Percentiles rank a stretch among this genome's conserved stretches.
Evolutionary conservation across 2,113 vertebrate genomes (phyloP).

Genomic region (Tenebrosternarchus preto): DNA sequence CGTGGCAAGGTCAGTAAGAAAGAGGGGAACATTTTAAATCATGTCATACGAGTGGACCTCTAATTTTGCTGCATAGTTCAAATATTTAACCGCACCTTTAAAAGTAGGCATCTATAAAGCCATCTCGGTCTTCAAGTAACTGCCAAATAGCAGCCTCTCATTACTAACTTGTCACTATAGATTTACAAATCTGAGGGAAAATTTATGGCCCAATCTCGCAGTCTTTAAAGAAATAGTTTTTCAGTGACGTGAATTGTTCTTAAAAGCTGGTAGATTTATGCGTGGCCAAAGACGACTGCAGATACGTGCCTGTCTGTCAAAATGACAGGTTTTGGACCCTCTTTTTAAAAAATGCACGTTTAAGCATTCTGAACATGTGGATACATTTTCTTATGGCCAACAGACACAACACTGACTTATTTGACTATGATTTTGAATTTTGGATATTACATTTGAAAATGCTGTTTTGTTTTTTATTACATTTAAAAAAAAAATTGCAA

Average conservation of each 20-base stretch:
- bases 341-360: constrained; percentile 39
- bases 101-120: constrained; percentile 56
- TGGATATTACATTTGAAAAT: too few species aligned
- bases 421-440: too few species aligned
- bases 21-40: constrained; percentile 22
- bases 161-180: constrained; percentile 44
- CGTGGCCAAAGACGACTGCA: constrained; percentile 54
- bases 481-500: too few species aligned
- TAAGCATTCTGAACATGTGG: neutral
- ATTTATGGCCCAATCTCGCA: constrained; percentile 22
- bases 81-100: constrained; percentile 47
- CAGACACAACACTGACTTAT: too few species aligned
- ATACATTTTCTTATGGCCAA: too few species aligned
- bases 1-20: neutral
- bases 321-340: constrained; percentile 31
- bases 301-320: constrained; percentile 54
- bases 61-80: constrained; percentile 50
- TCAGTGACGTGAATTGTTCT: constrained; percentile 20
- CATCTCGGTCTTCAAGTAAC: constrained; percentile 55
- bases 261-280: constrained; percentile 56
- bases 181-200: constrained; percentile 49
- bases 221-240: constrained; percentile 41
- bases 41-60: constrained; percentile 29
- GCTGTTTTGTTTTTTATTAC: too few species aligned
- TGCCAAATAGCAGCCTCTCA: constrained; percentile 51